Evolutionary conservation across 2,797 vertebrate genomes (phyloP).

Genomic region (Geotrypetes seraphini): DNA sequence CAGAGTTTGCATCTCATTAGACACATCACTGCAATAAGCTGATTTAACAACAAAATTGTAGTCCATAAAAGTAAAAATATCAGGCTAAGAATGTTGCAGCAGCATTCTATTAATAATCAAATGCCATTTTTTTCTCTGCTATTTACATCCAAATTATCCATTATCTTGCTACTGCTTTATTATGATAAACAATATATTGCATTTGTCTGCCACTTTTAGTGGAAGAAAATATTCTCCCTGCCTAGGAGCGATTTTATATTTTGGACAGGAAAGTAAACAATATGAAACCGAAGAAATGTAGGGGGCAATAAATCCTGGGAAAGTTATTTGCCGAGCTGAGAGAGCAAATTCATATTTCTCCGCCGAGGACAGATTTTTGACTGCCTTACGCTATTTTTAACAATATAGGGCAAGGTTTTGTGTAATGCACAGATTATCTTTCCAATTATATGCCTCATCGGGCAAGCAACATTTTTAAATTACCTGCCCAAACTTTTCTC

Average conservation of each 20-base stretch:
- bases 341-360: conserved; percentile 27
- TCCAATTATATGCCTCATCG: conserved; percentile 5
- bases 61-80: conserved; percentile 22
- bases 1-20: conserved; percentile 13
- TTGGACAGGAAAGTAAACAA: conserved; percentile 36
- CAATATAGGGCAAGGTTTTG: conserved; percentile 26
- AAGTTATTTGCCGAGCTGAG: conserved; percentile 34
- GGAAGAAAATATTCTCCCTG: conserved; percentile 19
- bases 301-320: conserved; percentile 32
- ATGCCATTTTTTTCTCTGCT: conserved; percentile 7
- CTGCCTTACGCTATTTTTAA: conserved; percentile 18
- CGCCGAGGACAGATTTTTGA: conserved; percentile 27
- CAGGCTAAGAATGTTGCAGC: conserved; percentile 21
- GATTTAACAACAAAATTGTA: conserved; percentile 18
- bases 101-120: conserved; percentile 18
- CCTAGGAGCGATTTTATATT: conserved; percentile 24
- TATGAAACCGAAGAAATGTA: conserved; percentile 33
- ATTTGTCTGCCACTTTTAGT: conserved; percentile 11
- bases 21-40: conserved; percentile 22
- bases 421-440: conserved; percentile 12
- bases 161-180: no score
- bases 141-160: conserved; percentile 12
- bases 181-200: no score
- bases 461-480: conserved; percentile 3
- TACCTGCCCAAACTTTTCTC: background rate